phyloP scores from a whole-genome alignment of 2,797 vertebrate species.

The Periparus ater region DNA sequence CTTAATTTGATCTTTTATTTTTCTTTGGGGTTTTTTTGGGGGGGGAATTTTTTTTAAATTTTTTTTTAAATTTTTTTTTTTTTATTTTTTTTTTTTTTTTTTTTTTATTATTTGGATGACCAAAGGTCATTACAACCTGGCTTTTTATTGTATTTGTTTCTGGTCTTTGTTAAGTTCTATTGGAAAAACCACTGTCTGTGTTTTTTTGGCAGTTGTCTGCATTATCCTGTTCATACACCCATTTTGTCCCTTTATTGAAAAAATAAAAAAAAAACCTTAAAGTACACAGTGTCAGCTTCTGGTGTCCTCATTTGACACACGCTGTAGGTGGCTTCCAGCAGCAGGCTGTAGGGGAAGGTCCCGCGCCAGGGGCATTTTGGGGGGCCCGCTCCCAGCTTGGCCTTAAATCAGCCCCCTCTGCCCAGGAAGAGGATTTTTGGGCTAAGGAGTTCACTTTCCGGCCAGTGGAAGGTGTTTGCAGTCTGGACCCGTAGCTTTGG shows the following conservation, averaged over 20 bases:
- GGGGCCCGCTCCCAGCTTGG: conserved; percentile 43
- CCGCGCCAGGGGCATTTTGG: conserved; percentile 62
- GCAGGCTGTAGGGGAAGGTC: conserved; percentile 77
- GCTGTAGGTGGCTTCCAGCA: conserved; percentile 75
- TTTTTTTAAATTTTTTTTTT: conserved; percentile 64
- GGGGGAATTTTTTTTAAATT: conserved; percentile 47
- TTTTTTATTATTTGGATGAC: conserved; percentile 86
- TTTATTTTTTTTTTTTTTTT: conserved; percentile 65
- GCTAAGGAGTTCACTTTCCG: conserved; percentile 2
- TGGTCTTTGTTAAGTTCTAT: conserved; percentile 99
- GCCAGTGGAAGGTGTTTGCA: conserved; percentile 46
- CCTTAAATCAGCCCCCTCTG: conserved; percentile 61
- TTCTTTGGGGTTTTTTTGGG: conserved; percentile 74
- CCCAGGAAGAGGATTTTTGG: conserved; percentile 62
- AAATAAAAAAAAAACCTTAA: conserved; percentile 90
- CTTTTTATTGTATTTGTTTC: conserved; percentile 97
- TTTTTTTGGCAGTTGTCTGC: conserved; percentile 99
- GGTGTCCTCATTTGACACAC: conserved; percentile 86
- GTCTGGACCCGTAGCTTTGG: conserved; percentile 44
- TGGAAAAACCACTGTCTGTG: conserved; percentile 99
- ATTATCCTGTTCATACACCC: conserved; percentile 99
- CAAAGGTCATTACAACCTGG: conserved; percentile 97
- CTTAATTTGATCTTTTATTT: conserved; percentile 91
- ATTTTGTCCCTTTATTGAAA: conserved; percentile 99
- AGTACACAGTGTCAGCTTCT: conserved; percentile 86